Base-by-base conservation (phyloP, 2,797 vertebrate species). In the Otolemur crassicaudatus region DNA sequence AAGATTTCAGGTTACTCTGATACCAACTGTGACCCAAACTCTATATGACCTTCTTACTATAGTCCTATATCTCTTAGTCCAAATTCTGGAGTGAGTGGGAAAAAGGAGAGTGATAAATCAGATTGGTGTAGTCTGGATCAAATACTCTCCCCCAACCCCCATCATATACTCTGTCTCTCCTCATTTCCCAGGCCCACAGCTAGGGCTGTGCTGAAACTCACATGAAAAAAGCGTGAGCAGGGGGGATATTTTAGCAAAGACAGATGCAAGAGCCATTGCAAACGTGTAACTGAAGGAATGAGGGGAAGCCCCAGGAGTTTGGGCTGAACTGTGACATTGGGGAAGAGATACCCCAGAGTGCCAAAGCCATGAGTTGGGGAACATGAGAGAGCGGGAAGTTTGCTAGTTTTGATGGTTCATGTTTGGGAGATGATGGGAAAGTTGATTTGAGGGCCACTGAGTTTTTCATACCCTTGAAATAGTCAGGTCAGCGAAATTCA, bases 71-170 rank as follows among this genome's bases (percentile, higher is more conserved):
- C 72, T 70, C 61, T 93, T 73, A 37, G 60, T 53, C 90, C 60
- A 94, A 73, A 63, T 87, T 90, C 61, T 58, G 53, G 61, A 87
- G 34, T 14, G 13, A 81, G n/a, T 17, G 69, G 40, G 31, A 34
- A 63, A 76, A 23, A 20, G 29, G 20, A 91, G 58, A 83, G 49
- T 34, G 37, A 56, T 40, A 70, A 76, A 43, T 25, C 5, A 23
- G n/a, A 34, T 40, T 31, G 46, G 31, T 76, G 70, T 7, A 56
- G 23, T 53, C 31, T 29, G 14, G 69, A 17, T 53, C 19, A 31
- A 13, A 14, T 77, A 43, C 49, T 10, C 19, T 37, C 63, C 20
- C 7, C 19, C n/a, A 20, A 40, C 37, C 56, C 58, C 49, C 49
- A 53, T 53, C 49, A 53, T 53, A 53, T 16, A 16, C 14, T 16